A percentile compares a stretch with the other conserved stretches of the same genome.
These are phyloP conservation scores for Dexiosoma caninum DNA, from an alignment of 2,888 invertebrate species.

Conservation along the genomic window DNA sequence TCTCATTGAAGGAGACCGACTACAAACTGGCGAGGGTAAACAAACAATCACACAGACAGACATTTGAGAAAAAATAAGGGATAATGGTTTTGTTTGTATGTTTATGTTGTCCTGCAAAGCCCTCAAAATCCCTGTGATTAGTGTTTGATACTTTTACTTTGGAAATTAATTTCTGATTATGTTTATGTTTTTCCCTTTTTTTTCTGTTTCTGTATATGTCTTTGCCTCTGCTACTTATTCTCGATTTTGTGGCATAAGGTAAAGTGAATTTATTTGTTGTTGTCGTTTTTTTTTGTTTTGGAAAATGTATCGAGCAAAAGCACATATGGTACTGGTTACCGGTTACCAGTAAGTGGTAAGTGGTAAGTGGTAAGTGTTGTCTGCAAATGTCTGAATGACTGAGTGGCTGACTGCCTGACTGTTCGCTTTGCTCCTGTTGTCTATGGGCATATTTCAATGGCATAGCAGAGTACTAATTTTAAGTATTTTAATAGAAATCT, in stretches of 20 bases:
- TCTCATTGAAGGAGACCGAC: too few relatives aligned
- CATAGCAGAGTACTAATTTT: constrained; percentile 45
- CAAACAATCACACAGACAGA: neutral
- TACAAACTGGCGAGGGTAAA: too few relatives aligned
- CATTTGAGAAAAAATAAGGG: constrained; percentile 43
- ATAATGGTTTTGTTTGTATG: constrained; percentile 48
- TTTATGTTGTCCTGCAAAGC: constrained; percentile 45
- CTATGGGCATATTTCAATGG: neutral
- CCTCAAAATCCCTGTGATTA: constrained; percentile 60
- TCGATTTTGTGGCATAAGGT: constrained; percentile 45
- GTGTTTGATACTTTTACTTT: constrained; percentile 60
- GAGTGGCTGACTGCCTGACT: constrained; percentile 5
- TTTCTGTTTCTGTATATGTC: neutral
- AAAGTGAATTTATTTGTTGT: constrained; percentile 42
- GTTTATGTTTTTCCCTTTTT: constrained; percentile 46
- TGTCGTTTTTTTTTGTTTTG: neutral
- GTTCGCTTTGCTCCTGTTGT: constrained; percentile 24
- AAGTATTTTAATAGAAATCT: constrained; percentile 42
- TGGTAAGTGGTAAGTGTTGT: constrained; percentile 42
- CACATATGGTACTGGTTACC: constrained; percentile 60
- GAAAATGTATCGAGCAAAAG: neutral
- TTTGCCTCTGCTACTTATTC: constrained; percentile 8
- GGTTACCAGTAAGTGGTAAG: constrained; percentile 18
- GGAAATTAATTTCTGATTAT: constrained; percentile 64
- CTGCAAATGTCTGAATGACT: constrained; percentile 15